phyloP scores from a whole-genome alignment of 2,113 vertebrate species.

The Anser cygnoides region DNA sequence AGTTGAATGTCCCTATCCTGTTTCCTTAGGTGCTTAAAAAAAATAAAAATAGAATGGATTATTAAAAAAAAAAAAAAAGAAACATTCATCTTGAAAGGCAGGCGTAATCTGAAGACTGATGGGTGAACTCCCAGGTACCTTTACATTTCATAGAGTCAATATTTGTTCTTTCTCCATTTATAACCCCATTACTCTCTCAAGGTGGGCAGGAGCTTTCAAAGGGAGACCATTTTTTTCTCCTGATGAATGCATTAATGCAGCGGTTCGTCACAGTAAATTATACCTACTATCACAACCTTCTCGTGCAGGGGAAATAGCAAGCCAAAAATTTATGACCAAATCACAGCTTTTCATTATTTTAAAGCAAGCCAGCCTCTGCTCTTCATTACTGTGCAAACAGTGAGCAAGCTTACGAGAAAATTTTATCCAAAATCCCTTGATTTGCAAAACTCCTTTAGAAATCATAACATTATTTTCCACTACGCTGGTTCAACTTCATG shows the following conservation, averaged over 20 bases:
- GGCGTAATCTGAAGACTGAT: slow-evolving; percentile 33
- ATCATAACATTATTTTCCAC: background rate
- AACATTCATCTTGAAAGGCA: slow-evolving; percentile 32
- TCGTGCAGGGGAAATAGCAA: background rate
- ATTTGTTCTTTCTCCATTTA: slow-evolving; percentile 63
- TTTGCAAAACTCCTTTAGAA: background rate
- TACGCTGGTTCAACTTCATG: background rate
- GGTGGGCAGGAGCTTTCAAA: slow-evolving; percentile 51
- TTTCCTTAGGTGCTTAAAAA: background rate
- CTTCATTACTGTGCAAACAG: background rate
- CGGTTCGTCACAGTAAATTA: slow-evolving; percentile 43
- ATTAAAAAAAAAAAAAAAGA: background rate
- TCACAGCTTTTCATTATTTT: slow-evolving; percentile 7
- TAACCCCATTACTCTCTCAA: slow-evolving; percentile 56
- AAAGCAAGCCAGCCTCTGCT: background rate
- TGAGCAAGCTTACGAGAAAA: background rate
- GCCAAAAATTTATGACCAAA: slow-evolving; percentile 18
- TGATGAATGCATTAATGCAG: slow-evolving; percentile 39
- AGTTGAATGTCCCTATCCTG: background rate
- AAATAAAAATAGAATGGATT: background rate
- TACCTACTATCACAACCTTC: background rate
- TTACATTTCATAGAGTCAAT: slow-evolving; percentile 68
- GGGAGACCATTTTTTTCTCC: slow-evolving; percentile 17
- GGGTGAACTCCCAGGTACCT: slow-evolving; percentile 50
- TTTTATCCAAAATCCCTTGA: background rate